A percentile compares a stretch with the other conserved stretches of the same genome.
These are phyloP conservation scores for Sinelater perroti DNA, from an alignment of 2,888 invertebrate species.

Conservation along the genomic window DNA sequence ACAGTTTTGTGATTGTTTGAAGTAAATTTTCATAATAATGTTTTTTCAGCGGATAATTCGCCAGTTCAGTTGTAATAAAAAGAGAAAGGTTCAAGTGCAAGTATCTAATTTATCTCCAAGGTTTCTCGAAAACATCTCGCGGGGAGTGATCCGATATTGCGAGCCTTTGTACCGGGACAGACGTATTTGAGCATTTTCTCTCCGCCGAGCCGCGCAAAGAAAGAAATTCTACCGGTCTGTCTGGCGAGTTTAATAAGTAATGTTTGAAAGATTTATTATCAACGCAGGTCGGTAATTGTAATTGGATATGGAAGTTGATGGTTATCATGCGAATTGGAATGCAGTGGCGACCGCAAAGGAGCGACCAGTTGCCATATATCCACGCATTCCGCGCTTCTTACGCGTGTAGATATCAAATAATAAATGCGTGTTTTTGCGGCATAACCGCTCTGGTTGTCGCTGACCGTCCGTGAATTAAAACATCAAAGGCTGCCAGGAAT, in stretches of 20 bases:
- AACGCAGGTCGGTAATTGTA: slow-evolving; percentile 46
- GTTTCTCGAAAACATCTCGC: too few relatives aligned
- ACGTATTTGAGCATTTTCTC: not conserved
- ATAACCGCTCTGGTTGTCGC: slow-evolving; percentile 22
- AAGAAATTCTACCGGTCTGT: slow-evolving; percentile 32
- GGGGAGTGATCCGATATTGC: too few relatives aligned
- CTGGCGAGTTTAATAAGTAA: slow-evolving; percentile 46
- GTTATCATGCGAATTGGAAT: slow-evolving; percentile 43
- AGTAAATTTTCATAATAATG: too few relatives aligned
- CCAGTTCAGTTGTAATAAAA: too few relatives aligned
- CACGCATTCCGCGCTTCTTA: slow-evolving; percentile 36
- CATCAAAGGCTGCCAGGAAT: slow-evolving; percentile 41
- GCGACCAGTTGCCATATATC: slow-evolving; percentile 31
- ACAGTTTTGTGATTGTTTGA: too few relatives aligned
- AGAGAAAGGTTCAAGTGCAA: too few relatives aligned
- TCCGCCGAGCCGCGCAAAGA: not conserved
- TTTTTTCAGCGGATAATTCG: too few relatives aligned
- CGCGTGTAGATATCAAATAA: slow-evolving; percentile 40
- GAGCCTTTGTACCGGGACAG: too few relatives aligned
- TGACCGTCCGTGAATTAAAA: slow-evolving; percentile 42
- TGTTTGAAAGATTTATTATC: slow-evolving; percentile 47
- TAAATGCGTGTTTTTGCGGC: slow-evolving; percentile 40
- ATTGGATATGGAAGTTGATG: slow-evolving; percentile 48
- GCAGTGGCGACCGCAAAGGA: slow-evolving; percentile 34
- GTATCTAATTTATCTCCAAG: too few relatives aligned